These are phyloP conservation scores for Nestor notabilis DNA, from an alignment of 2,113 vertebrate genomes.

Conservation along the genomic window DNA sequence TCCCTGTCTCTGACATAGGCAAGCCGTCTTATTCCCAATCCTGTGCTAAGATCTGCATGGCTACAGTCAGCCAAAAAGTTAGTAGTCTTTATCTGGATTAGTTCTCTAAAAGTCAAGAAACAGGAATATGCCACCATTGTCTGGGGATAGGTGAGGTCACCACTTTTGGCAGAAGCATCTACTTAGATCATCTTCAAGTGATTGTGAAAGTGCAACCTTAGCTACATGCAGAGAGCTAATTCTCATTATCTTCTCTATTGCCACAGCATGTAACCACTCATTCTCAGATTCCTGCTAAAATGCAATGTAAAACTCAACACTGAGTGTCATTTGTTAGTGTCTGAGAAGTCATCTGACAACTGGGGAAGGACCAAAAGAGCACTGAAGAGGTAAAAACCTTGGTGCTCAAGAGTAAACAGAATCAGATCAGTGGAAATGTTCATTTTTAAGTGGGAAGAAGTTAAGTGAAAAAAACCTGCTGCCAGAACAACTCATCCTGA, in stretches of 20 bases:
- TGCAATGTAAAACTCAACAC: background rate
- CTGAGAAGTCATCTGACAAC: slow-evolving; percentile 31
- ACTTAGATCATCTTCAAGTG: slow-evolving; percentile 55
- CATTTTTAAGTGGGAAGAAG: slow-evolving; percentile 4
- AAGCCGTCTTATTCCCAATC: background rate
- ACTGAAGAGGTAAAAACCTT: slow-evolving; percentile 18
- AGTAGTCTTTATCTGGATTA: background rate
- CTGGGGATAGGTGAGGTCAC: slow-evolving; percentile 53
- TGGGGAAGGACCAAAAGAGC: background rate
- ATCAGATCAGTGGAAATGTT: slow-evolving; percentile 13
- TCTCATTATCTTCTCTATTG: slow-evolving; percentile 31
- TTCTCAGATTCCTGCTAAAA: slow-evolving; percentile 35
- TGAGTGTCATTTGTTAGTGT: background rate
- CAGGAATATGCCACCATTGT: background rate
- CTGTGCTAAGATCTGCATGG: background rate
- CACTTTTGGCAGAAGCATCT: slow-evolving; percentile 32
- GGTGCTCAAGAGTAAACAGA: slow-evolving; percentile 40
- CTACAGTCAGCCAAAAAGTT: background rate
- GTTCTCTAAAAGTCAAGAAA: background rate
- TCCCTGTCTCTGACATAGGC: background rate
- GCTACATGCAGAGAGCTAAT: slow-evolving; percentile 45
- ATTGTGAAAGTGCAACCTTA: slow-evolving; percentile 43
- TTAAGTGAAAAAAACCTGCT: background rate
- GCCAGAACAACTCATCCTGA: background rate
- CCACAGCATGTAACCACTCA: slow-evolving; percentile 48